phyloP scores from a whole-genome alignment of 2,797 vertebrate species.

The Pampus argenteus region DNA sequence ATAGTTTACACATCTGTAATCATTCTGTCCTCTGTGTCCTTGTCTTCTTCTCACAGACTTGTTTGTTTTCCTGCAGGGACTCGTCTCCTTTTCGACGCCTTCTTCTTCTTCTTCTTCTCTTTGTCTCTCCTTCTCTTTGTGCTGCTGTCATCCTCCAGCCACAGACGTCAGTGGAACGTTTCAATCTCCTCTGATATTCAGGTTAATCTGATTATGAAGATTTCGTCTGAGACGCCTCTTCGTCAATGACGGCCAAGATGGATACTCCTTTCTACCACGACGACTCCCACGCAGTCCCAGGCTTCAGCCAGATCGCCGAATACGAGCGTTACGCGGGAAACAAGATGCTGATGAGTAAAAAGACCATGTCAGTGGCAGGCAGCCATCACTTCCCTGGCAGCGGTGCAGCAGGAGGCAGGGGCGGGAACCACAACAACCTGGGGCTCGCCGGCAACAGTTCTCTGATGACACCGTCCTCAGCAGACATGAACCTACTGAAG shows the following conservation, averaged over 20 bases:
- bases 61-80: constrained; percentile 40
- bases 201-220: constrained; percentile 82
- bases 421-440: constrained; percentile 64
- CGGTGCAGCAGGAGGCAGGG: constrained; percentile 47
- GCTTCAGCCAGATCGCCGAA: constrained; percentile 78
- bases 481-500: constrained; percentile 82
- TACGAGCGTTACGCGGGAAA: constrained; percentile 81
- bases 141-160: constrained; percentile 48
- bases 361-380: constrained; percentile 62
- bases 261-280: constrained; percentile 88
- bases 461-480: constrained; percentile 62
- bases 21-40: constrained; percentile 6
- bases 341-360: constrained; percentile 84
- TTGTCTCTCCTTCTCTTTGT: not conserved
- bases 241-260: constrained; percentile 74
- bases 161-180: constrained; percentile 64
- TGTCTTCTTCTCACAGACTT: constrained; percentile 28
- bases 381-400: constrained; percentile 68
- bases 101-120: not conserved
- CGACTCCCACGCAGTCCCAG: constrained; percentile 67
- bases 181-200: constrained; percentile 65
- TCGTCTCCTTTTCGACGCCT: not conserved
- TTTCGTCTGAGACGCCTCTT: constrained; percentile 65
- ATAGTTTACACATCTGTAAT: constrained; percentile 11
- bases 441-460: constrained; percentile 63